Conservation (phyloP, 2,888 invertebrate species). For the Ectobius pallidus region DNA sequence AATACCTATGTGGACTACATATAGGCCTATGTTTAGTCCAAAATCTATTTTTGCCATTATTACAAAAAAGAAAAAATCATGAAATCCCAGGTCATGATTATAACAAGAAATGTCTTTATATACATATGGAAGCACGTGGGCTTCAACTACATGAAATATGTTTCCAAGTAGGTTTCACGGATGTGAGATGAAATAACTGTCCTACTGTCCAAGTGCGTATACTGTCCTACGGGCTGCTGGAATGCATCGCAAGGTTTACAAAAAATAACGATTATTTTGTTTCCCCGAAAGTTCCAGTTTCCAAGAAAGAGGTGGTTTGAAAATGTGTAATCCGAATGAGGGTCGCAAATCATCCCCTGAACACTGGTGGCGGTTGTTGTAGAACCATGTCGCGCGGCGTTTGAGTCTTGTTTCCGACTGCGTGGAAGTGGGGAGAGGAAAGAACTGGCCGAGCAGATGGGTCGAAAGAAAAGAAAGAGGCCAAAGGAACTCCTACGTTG, state of each 20-base stretch:
- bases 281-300: background rate
- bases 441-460: slow-evolving; percentile 21
- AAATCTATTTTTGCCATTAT: no score
- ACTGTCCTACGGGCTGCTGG: background rate
- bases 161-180: no score
- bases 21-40: no score
- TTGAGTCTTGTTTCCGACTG: background rate
- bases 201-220: background rate
- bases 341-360: background rate
- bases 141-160: no score
- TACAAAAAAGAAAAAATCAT: no score
- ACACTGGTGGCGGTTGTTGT: background rate
- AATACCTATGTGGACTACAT: no score
- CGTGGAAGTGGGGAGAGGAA: background rate
- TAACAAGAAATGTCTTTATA: no score
- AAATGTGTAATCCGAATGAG: slow-evolving; percentile 6
- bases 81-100: no score
- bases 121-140: no score
- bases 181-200: no score
- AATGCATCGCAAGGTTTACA: background rate
- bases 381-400: background rate
- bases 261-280: background rate
- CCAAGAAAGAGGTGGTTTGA: background rate
- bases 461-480: slow-evolving; percentile 12
- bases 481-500: slow-evolving; percentile 17